Evolutionary conservation across 1,140 invertebrate genomes (phyloP).

Genomic region (Leptopilina boulardi): DNA sequence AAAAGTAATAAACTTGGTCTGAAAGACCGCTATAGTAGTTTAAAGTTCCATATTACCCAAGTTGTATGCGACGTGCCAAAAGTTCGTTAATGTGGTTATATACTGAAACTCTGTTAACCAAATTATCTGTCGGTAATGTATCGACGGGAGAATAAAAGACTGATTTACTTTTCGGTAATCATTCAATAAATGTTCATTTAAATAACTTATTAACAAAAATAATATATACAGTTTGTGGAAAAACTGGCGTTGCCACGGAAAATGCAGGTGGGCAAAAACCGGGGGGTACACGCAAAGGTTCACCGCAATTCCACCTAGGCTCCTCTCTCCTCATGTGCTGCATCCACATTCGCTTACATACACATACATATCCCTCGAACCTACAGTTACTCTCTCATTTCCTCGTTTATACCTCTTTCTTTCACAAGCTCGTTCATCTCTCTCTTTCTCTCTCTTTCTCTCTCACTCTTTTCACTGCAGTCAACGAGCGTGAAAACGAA

Average conservation of each 20-base stretch:
- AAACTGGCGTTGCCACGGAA: conserved; percentile 60
- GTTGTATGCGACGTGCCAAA: conserved; percentile 49
- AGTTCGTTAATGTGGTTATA: conserved; percentile 64
- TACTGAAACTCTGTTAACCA: conserved; percentile 35
- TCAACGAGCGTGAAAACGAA: conserved; percentile 63
- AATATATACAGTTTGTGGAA: conserved; percentile 58
- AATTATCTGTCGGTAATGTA: conserved; percentile 69
- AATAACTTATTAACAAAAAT: conserved; percentile 57
- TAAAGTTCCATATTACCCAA: conserved; percentile 37
- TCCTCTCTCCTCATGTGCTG: conserved; percentile 48
- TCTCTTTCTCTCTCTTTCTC: conserved; percentile 47
- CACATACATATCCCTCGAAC: conserved; percentile 33
- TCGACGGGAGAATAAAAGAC: conserved; percentile 45
- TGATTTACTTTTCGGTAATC: too few species aligned
- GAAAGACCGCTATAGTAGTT: too few species aligned
- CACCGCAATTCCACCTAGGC: conserved; percentile 67
- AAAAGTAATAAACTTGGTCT: too few species aligned
- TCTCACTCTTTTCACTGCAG: conserved; percentile 35
- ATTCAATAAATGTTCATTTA: not conserved
- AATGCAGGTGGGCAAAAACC: conserved; percentile 55
- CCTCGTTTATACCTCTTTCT: conserved; percentile 45
- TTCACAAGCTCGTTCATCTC: not conserved
- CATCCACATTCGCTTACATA: conserved; percentile 36
- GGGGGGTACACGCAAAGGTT: conserved; percentile 64
- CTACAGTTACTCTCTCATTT: conserved; percentile 48